Base-by-base conservation (phyloP, 2,888 invertebrate species). In the Drosophila putrida region DNA sequence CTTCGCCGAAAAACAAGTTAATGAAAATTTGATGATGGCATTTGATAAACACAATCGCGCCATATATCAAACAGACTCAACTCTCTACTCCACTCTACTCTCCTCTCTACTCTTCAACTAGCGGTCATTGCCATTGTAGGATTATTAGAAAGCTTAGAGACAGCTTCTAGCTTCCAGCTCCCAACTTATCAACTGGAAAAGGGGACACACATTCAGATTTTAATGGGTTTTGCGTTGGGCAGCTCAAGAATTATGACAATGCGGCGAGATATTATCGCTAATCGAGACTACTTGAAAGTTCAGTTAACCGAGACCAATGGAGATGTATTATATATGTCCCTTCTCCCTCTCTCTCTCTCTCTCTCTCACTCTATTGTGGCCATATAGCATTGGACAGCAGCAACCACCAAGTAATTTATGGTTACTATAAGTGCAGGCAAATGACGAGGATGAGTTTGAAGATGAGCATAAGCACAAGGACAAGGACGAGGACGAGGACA, bases 1-100 rank as follows among this genome's bases (percentile, higher is more conserved):
- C 43, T 62, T 57, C 69, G 65, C 39, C 35, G n/a, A 47, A 69
- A 74, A 78, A 78, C 65, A 87, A 85, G 86, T 88, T 88, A 89
- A 88, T 88, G 88, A 88, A 88, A 88, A 80, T 83, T 82, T 79
- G 86, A 88, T 88, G 86, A 80, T 80, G 88, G 71, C 80, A 72
- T 72, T 80, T 86, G 89, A 88, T 89, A 89, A 85, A 76, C 78
- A 74, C 71, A 78, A 77, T 59, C 72, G 69, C 61, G 61, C 71
- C 71, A 84, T 84, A 85, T 85, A 84, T 84, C 85, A 83, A 83
- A 69, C 59, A 35, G 54, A 44, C 41, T 13, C 46, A 61, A 57
- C 50, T 13, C 15, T 28, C 38, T 10, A n/a, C 8, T 10, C 27
- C 8, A 8, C 27, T 25, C 25, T 20, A 20, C 20, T 20, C 20